Base-by-base conservation (phyloP, 2,797 vertebrate species). In the Chaenodraco wilsoni region DNA sequence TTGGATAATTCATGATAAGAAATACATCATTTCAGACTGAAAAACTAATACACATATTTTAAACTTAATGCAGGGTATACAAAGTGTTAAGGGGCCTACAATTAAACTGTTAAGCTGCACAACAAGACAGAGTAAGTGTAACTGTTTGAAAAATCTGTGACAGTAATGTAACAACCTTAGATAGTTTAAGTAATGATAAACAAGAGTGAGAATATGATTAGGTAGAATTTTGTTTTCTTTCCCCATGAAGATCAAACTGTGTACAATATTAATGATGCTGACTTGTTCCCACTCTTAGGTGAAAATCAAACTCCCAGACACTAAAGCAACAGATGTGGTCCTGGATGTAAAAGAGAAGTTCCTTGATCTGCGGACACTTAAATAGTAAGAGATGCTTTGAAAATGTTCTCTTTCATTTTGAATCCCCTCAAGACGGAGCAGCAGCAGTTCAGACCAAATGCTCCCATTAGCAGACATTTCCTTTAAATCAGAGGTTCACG, bases 281-380 rank as follows among this genome's bases (percentile, higher is more conserved):
- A 50, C 27, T 54, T 51, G 27, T 51, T 27, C 13, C 50, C 5
- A 10, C 41, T 31, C 31, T 77, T 74, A 98, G 97, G 90, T 98
- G 61, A 97, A 95, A 94, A 94, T 98, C 91, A 94, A 96, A 81
- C 92, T 98, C 4, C 96, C 96, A 15, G 93, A 94, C 70, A 97
- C 95, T 2, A 96, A 95, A 82, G 75, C 87, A 65, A 91, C 95
- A 56, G 97, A 98, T 41, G 92, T 99, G 76, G 55, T 93, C 6
- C 87, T 98, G 66, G 96, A 98, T 81, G 87, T 98, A 27, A 96
- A 93, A 74, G 96, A 97, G 73, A 96, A 74, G 21, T 92, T 96
- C 83, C 93, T 99, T 76, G 96, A 97, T 89, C 95, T 99, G 27
- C 93, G 96, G 66, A 97, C 96, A 40, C 93, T 96, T 10, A 93